Percentiles rank a stretch among this genome's conserved stretches.
Conservation (phyloP, 2,888 invertebrate genomes). For the Noctua janthe region DNA sequence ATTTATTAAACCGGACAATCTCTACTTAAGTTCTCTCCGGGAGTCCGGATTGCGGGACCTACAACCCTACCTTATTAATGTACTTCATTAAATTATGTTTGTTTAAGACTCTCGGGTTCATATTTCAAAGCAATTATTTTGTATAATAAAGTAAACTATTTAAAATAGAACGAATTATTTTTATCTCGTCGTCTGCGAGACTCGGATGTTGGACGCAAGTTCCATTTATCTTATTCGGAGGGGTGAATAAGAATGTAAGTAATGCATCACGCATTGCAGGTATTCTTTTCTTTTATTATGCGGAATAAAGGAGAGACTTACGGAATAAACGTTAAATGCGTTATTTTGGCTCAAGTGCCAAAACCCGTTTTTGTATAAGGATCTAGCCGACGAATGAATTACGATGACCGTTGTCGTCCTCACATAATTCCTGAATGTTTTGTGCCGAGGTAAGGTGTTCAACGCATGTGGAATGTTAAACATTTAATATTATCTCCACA, state of each 20-base stretch:
- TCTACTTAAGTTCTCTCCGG: constrained; percentile 57
- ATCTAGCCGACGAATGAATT: constrained; percentile 64
- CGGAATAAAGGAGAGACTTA: constrained; percentile 40
- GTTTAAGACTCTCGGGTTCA: constrained; percentile 55
- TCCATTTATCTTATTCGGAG: constrained; percentile 55
- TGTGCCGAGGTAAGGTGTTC: constrained; percentile 52
- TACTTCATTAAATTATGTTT: constrained; percentile 69
- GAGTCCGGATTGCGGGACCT: constrained; percentile 59
- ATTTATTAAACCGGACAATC: constrained; percentile 60
- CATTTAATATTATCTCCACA: constrained; percentile 32
- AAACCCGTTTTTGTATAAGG: constrained; percentile 63
- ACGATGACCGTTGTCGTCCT: constrained; percentile 66
- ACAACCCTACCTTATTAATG: constrained; percentile 65
- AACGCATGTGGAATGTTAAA: constrained; percentile 21
- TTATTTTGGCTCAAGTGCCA: constrained; percentile 60
- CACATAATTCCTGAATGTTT: constrained; percentile 62
- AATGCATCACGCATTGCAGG: constrained; percentile 63
- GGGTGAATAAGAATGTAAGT: constrained; percentile 52
- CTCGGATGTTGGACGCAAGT: constrained; percentile 28
- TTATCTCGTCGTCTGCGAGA: constrained; percentile 10
- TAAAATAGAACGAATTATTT: constrained; percentile 15
- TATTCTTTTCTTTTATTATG: constrained; percentile 51
- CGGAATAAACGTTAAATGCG: constrained; percentile 47
- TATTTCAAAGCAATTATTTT: constrained; percentile 49
- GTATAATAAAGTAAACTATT: constrained; percentile 36